Evolutionary conservation across 2,797 vertebrate genomes (phyloP).

Genomic region (Chrysocyon brachyurus): DNA sequence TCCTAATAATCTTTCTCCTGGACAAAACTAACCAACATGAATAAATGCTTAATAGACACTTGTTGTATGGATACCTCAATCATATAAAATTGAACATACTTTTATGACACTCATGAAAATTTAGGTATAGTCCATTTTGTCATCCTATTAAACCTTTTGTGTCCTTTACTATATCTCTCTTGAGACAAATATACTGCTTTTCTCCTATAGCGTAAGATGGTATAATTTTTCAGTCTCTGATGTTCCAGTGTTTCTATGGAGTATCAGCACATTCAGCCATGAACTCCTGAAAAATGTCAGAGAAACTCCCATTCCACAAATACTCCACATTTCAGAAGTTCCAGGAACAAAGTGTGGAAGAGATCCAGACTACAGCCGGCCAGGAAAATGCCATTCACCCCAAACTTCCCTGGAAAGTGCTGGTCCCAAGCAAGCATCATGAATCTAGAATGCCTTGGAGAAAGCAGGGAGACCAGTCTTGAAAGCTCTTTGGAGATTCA

Average conservation of each 20-base stretch:
- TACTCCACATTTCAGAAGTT: neutral
- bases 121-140: neutral
- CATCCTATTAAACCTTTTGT: neutral
- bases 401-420: neutral
- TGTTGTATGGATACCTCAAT: neutral
- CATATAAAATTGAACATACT: conserved; percentile 1
- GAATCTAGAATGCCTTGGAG: neutral
- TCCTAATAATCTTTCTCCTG: neutral
- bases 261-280: neutral
- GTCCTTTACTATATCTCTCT: neutral
- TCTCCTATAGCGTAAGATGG: neutral
- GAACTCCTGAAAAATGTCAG: neutral
- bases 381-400: neutral
- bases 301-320: neutral
- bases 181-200: neutral
- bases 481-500: neutral
- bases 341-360: neutral
- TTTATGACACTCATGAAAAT: conserved; percentile 7
- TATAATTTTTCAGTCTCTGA: neutral
- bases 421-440: neutral
- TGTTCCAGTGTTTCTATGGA: neutral
- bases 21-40: neutral
- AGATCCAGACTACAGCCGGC: neutral
- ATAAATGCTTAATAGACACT: neutral
- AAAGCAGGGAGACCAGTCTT: neutral